These are phyloP conservation scores for Oryzaephilus surinamensis DNA, from an alignment of 1,140 invertebrate species.

Conservation along the genomic window DNA sequence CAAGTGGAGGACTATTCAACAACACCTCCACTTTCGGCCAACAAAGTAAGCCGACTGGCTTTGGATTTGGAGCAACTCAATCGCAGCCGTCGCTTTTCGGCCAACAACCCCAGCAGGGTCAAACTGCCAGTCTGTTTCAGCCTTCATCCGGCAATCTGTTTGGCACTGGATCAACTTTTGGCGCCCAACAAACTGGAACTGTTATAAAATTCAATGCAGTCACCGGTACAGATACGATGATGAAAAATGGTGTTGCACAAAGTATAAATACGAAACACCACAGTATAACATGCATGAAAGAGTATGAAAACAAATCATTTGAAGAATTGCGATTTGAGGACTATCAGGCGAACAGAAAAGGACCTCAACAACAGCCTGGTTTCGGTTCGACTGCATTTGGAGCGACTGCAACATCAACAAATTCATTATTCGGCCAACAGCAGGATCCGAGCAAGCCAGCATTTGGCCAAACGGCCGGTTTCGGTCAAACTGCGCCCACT, in stretches of 20 bases:
- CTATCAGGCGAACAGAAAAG: slow-evolving; percentile 82
- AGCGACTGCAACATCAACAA: slow-evolving; percentile 29
- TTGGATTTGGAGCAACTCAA: slow-evolving; percentile 42
- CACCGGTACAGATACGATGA: slow-evolving; percentile 80
- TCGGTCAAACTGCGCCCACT: slow-evolving; percentile 25
- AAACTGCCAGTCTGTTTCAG: slow-evolving; percentile 26
- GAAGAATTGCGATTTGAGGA: slow-evolving; percentile 92
- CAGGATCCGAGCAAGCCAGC: slow-evolving; percentile 32
- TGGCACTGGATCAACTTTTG: slow-evolving; percentile 15
- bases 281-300: slow-evolving; percentile 96
- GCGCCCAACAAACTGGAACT: slow-evolving; percentile 46
- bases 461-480: slow-evolving; percentile 26
- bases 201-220: slow-evolving; percentile 79
- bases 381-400: slow-evolving; percentile 25
- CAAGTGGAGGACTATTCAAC: slow-evolving; percentile 44
- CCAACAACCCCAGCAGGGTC: slow-evolving; percentile 20
- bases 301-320: slow-evolving; percentile 88
- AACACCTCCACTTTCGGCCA: slow-evolving; percentile 49
- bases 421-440: slow-evolving; percentile 39
- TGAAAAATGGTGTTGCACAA: slow-evolving; percentile 71
- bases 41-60: slow-evolving; percentile 44
- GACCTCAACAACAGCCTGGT: slow-evolving; percentile 19
- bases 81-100: slow-evolving; percentile 23
- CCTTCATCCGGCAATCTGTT: slow-evolving; percentile 20
- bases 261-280: slow-evolving; percentile 86